Evolutionary conservation across 2,113 vertebrate genomes (phyloP), one percentile per base, ranked within the genome.

Genomic region (Ardeotis arabs): DNA sequence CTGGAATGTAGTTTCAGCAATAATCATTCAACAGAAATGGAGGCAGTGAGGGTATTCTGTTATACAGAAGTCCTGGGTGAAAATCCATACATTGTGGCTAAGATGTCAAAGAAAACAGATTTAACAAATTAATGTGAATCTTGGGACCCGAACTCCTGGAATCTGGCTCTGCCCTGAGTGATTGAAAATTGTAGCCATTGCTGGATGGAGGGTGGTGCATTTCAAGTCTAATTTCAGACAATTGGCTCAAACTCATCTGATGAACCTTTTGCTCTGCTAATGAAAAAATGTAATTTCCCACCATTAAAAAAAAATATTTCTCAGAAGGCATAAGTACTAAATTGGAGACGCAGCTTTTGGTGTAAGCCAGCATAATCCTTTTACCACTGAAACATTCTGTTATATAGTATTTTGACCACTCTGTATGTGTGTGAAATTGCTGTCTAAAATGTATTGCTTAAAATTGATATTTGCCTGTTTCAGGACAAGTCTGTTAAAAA

Each of bases 321-420:
- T 84, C 33, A 70, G 56, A 74, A 84, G 44, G 41, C 19, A 1
- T 53, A 70, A 86, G 6, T 47, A 41, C 41, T 70, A 68, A 90
- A 83, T 90, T 75, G 84, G 76, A 66, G 15, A 86, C 37, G 47
- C 31, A 90, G 63, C 58, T 94, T 79, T 90, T 90, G 50, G 37
- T 84, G 41, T 77, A 84, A 95, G 45, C 37, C 59, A 85, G 14
- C n/a, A 72, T 92, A 95, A 90, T 86, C 88, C 72, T 70, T 94
- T 95, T 80, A 86, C 50, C 56, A 37, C 10, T 6, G 41, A 84
- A 67, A 67, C 3, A 4, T 74, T 90, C 56, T 83, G 14, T 77
- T 88, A 12, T 13, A 14, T 9, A 80, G 68, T 50, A 17, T 67
- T 95, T 74, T 90, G 80, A 86, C 63, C 1, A 12, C 39, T 45